These are phyloP conservation scores for Bergia sp. DNA, from an alignment of 92 coral and sea anemone genomes.

Conservation along the genomic window DNA sequence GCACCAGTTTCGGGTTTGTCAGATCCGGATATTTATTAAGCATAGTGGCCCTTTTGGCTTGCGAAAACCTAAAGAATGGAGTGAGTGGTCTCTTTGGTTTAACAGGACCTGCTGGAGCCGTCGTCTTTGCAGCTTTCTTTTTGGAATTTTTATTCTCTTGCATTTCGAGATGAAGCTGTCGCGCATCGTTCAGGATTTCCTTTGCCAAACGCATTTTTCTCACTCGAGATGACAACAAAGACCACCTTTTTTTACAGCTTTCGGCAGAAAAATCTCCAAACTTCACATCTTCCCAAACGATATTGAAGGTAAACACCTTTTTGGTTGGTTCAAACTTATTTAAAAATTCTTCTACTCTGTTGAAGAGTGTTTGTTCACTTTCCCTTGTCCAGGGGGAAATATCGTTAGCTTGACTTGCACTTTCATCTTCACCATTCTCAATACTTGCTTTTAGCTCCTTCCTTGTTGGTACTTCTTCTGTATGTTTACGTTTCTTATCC, in stretches of 20 bases:
- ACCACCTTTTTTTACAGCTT: slow-evolving; percentile 54
- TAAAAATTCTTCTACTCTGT: slow-evolving; percentile 52
- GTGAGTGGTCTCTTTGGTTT: slow-evolving; percentile 58
- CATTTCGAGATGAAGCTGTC: background rate
- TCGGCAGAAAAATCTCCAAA: slow-evolving; percentile 45
- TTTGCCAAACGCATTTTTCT: slow-evolving; percentile 62
- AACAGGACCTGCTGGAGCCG: slow-evolving; percentile 6
- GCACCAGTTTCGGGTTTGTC: slow-evolving; percentile 17
- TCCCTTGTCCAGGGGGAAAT: slow-evolving; percentile 20
- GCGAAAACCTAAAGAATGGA: slow-evolving; percentile 41
- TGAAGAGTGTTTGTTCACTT: slow-evolving; percentile 41
- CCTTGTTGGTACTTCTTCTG: background rate
- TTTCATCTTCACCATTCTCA: background rate
- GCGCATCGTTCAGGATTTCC: slow-evolving; percentile 64
- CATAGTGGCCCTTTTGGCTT: slow-evolving; percentile 42
- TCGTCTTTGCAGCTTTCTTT: slow-evolving; percentile 1
- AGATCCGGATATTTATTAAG: slow-evolving; percentile 54
- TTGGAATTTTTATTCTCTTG: background rate
- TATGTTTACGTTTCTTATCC: no score
- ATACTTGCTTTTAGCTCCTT: background rate
- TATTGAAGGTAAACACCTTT: slow-evolving; percentile 41
- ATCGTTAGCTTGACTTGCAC: no score
- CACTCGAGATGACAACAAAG: slow-evolving; percentile 43
- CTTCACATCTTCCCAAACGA: slow-evolving; percentile 54
- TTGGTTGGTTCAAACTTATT: background rate